phyloP scores from a whole-genome alignment of 2,113 vertebrate genomes.

The Anarrhichthys ocellatus region DNA sequence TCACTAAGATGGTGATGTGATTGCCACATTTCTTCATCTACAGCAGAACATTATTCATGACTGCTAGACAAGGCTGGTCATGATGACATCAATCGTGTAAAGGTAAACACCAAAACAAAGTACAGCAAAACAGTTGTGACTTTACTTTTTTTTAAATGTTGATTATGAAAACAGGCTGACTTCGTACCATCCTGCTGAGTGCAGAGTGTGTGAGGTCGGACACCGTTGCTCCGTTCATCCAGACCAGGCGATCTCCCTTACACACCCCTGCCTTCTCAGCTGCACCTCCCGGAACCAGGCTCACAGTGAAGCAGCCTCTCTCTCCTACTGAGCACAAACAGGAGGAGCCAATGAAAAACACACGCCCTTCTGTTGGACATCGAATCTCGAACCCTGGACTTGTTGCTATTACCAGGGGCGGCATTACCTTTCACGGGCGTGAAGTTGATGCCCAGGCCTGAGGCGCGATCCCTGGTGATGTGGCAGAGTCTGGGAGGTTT shows the following conservation, averaged over 20 bases:
- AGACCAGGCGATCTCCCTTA: constrained; percentile 86
- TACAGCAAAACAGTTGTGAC: neutral
- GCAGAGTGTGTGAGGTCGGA: constrained; percentile 79
- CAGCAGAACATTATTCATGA: constrained; percentile 9
- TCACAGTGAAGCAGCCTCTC: constrained; percentile 85
- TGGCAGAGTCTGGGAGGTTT: constrained; percentile 87
- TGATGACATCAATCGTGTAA: neutral
- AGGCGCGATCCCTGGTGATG: constrained; percentile 76
- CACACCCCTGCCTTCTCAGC: constrained; percentile 88
- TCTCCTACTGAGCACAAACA: constrained; percentile 75
- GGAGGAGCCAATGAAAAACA: neutral
- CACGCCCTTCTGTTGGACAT: neutral
- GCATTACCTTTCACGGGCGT: constrained; percentile 74
- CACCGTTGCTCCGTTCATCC: constrained; percentile 87
- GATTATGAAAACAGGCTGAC: neutral
- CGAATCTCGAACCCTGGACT: neutral
- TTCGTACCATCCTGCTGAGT: constrained; percentile 86
- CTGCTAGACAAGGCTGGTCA: neutral
- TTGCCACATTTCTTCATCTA: constrained; percentile 87
- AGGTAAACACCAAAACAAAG: neutral
- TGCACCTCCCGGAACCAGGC: constrained; percentile 79
- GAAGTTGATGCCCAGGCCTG: constrained; percentile 87
- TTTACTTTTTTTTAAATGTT: neutral
- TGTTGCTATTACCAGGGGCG: neutral
- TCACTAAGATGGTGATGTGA: constrained; percentile 88